phyloP scores from a whole-genome alignment of 2,113 vertebrate genomes.

The Leptosomus discolor region DNA sequence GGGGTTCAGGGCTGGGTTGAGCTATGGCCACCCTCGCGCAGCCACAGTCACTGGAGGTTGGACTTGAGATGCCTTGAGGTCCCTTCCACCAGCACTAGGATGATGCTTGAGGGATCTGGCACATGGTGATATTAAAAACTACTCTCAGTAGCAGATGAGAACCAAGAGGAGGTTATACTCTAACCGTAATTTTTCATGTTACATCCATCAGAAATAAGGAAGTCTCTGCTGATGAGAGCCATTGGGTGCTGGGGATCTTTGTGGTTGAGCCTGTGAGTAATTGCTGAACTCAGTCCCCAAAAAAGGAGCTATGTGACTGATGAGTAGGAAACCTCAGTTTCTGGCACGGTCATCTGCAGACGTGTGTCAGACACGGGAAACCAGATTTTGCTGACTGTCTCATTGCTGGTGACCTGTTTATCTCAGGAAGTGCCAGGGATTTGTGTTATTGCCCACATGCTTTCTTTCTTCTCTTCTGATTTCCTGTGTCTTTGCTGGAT shows the following conservation, averaged over 20 bases:
- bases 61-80: not conserved
- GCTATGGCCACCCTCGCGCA: not conserved
- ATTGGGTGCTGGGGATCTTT: not conserved
- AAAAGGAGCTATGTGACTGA: not conserved
- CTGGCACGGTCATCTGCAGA: not conserved
- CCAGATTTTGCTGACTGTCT: not conserved
- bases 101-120: not conserved
- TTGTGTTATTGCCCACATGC: not conserved
- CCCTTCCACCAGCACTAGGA: not conserved
- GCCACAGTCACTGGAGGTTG: not conserved
- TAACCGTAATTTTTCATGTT: rapidly evolving
- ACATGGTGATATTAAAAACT: not conserved
- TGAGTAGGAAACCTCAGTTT: not conserved
- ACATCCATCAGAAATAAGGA: not conserved
- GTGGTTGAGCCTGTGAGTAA: not conserved
- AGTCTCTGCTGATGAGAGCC: not conserved
- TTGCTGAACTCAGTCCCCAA: not conserved
- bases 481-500: not conserved
- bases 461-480: not conserved
- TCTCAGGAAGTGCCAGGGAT: not conserved
- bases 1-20: not conserved
- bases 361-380: slow-evolving; percentile 17
- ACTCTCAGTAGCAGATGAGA: not conserved
- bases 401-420: not conserved
- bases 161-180: not conserved